Conservation (phyloP, 2,113 vertebrate genomes). For the Ceuthmochares aereus region DNA sequence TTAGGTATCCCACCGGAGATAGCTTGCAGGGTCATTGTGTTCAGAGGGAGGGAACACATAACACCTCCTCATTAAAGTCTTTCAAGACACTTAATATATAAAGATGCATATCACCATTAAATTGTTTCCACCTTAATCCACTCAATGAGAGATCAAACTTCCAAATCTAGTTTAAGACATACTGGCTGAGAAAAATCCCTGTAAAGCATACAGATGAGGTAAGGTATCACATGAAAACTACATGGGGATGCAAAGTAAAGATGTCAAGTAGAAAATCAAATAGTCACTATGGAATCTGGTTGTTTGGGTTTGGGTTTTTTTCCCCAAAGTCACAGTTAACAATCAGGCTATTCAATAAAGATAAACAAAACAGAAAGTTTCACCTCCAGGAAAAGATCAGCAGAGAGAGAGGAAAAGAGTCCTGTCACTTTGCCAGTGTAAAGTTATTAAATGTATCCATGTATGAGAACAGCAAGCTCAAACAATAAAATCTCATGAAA, state of each 20-base stretch:
- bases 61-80: background rate
- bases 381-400: background rate
- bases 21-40: background rate
- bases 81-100: background rate
- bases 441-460: background rate
- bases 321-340: background rate
- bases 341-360: background rate
- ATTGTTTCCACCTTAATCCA: background rate
- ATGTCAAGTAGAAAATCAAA: background rate
- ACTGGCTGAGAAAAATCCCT: too few relatives aligned
- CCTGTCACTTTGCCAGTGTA: background rate
- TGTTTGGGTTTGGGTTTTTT: background rate
- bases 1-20: background rate
- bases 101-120: background rate
- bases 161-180: background rate
- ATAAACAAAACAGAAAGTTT: background rate
- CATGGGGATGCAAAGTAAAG: background rate
- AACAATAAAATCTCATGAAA: background rate
- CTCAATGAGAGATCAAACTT: background rate
- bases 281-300: background rate
- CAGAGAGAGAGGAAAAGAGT: background rate
- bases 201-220: background rate
- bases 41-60: background rate
- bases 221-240: background rate
- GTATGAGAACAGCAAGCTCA: background rate